Percentiles rank a stretch among this genome's conserved stretches.
Conservation (phyloP, 1,140 invertebrate species). For the Copidosoma floridanum region DNA sequence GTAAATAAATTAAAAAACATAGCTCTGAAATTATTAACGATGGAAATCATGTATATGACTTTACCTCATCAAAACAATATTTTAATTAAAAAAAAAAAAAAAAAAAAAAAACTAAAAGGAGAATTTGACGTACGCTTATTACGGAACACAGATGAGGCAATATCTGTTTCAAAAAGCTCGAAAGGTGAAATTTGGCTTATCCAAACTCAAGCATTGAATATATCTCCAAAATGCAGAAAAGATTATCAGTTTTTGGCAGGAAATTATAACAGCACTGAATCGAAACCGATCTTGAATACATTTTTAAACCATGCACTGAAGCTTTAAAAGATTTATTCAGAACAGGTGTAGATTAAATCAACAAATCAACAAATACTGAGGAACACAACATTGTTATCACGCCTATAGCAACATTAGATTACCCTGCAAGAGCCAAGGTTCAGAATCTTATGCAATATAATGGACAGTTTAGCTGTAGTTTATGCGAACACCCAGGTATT, state of each 20-base stretch:
- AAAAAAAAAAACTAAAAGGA: conserved; percentile 6
- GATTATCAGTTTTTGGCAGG: conserved; percentile 15
- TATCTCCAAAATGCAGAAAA: conserved; percentile 1
- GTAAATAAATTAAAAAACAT: conserved; percentile 5
- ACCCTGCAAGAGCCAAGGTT: not conserved
- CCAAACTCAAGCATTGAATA: conserved; percentile 14
- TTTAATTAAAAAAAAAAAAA: conserved; percentile 15
- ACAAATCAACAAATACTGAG: not conserved
- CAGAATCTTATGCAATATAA: conserved; percentile 13
- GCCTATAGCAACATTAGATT: conserved; percentile 10
- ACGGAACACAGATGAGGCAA: conserved; percentile 20
- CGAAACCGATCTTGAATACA: conserved; percentile 19
- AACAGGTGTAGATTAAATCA: not conserved
- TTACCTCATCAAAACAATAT: conserved; percentile 16
- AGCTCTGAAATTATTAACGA: not conserved
- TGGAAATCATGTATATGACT: conserved; percentile 14
- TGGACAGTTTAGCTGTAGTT: conserved; percentile 5
- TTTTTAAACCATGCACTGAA: conserved; percentile 16
- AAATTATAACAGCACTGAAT: conserved; percentile 11
- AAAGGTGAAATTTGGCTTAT: conserved; percentile 18
- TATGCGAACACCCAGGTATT: conserved; percentile 14
- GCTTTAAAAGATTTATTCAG: conserved; percentile 10
- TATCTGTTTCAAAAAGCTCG: conserved; percentile 14
- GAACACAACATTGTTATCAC: conserved; percentile 1
- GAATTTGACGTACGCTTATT: conserved; percentile 8